Evolutionary conservation across 2,113 vertebrate species (phyloP).

Genomic region (Pomatostomus ruficeps): DNA sequence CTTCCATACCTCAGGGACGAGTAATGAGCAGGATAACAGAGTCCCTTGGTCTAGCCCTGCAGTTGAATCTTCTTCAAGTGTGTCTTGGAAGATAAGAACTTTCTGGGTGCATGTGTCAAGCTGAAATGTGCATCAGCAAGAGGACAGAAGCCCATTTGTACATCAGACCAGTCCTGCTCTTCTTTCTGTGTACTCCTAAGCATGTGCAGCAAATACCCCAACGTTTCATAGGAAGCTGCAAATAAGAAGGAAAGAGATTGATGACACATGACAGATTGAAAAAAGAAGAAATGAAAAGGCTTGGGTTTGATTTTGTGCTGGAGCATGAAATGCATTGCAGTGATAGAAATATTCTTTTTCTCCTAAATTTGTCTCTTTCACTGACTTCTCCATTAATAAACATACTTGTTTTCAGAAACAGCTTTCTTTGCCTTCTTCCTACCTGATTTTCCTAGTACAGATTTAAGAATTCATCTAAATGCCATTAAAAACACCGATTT

Average conservation of each 20-base stretch:
- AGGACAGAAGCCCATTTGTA: background rate
- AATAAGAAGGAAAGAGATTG: rapidly evolving
- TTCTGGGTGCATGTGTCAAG: background rate
- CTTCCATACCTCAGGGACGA: background rate
- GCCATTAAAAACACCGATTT: background rate
- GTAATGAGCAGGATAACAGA: background rate
- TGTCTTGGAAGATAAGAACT: background rate
- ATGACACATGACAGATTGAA: background rate
- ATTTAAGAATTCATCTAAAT: background rate
- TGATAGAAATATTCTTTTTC: background rate
- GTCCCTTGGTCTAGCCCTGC: background rate
- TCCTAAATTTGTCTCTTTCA: background rate
- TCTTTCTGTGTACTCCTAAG: background rate
- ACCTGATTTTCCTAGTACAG: background rate
- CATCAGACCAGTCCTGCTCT: background rate
- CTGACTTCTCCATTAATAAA: background rate
- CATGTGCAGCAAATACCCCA: background rate
- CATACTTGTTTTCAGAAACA: background rate
- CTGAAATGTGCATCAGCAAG: background rate
- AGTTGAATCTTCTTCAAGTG: background rate
- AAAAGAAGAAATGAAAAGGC: background rate
- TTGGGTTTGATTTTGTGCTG: background rate
- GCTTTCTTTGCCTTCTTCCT: background rate
- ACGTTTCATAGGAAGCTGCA: background rate
- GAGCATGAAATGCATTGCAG: background rate